Evolutionary conservation across 2,888 invertebrate species (phyloP), one percentile per base, ranked within the genome.

Genomic region (Augochlorella aurata): DNA sequence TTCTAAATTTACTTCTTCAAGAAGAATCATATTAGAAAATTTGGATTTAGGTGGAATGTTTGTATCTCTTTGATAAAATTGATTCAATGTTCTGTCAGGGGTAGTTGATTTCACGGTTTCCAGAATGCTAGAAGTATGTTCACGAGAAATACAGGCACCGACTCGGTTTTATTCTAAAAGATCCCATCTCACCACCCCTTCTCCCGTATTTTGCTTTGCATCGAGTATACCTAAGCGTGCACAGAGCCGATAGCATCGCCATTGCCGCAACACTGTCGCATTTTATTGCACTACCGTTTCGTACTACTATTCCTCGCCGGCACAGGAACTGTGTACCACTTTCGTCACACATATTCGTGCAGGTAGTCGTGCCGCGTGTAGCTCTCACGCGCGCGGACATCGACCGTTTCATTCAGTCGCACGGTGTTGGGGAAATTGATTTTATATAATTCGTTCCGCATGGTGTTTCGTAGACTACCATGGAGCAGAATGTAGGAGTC

Each of bases 321-420:
- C 29, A 71, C 54, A 81, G 67, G 45, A 71, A 69, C 66, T 58
- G 77, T 74, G 85, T 79, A 80, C 85, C 78, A 83, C 85, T 85
- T 85, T 85, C 73, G n/a, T 65, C 54, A 67, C 66, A 54, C 67
- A 45, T n/a, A 54, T 63, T 58, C 58, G 24, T 24, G 47, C 61
- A 10, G 9, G 29, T 47, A 69, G 21, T 16, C 44, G n/a, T 10
- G 61, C 65, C 5, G 1, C 52, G 65, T 71, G 50, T 61, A 58
- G 50, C 52, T 63, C 63, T 74, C 44, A 24, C 14, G 18, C 49
- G 50, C 18, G 16, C 70, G 8, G 5, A 16, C 68, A 54, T 16
- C 77, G 58, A 77, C 65, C 63, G 38, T 78, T 81, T 79, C 70
- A 66, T 70, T 74, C 70, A 47, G 68, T 70, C 65, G 38, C 44